Base-by-base conservation (phyloP, 2,888 invertebrate species). In the Cheilosia vulpina region DNA sequence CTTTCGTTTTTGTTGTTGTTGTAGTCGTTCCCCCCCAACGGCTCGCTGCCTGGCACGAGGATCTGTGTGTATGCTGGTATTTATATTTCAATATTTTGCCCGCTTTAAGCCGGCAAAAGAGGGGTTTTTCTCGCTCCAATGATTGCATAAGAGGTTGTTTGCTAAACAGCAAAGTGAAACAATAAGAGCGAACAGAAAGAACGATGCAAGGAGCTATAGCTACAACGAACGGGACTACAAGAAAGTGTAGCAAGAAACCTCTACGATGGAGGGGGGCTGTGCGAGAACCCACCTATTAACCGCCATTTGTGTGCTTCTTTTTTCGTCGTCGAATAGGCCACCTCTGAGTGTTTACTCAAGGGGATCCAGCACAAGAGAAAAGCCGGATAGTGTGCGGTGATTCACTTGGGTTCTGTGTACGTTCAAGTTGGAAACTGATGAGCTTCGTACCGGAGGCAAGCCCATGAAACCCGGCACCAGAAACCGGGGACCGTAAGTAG, bases 81-180 rank as follows among this genome's bases (percentile, higher is more conserved):
- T 84, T 80, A 75, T 84, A 80, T 84, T 75, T 84, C 75, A 84
- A 84, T 84, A 84, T 79, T 84, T 84, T 69, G 66, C 65, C 73
- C 58, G 75, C 62, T 71, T 76, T 71, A 79, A 84, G 84, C 50
- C 41, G 79, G 52, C 75, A 71, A 83, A 75, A 80, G 71, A 75
- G 65, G 69, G 69, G 84, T 69, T 84, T 57, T 80, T 80, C 75
- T 79, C 75, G 80, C 84, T 79, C 69, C 69, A 75, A 75, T 79
- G 69, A 79, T 80, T 84, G 41, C 80, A 71, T 80, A 80, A 84
- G 80, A 84, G 69, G 71, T 75, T 84, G 79, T 84, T 84, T 84
- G 84, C 84, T 71, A 84, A 84, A 84, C 80, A 84, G 80, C 84
- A 75, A 79, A 84, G 75, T 76, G 69, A 84, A 84, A 84, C 84